Base-by-base conservation (phyloP, 2,113 vertebrate genomes). In the Nycticebus coucang region DNA sequence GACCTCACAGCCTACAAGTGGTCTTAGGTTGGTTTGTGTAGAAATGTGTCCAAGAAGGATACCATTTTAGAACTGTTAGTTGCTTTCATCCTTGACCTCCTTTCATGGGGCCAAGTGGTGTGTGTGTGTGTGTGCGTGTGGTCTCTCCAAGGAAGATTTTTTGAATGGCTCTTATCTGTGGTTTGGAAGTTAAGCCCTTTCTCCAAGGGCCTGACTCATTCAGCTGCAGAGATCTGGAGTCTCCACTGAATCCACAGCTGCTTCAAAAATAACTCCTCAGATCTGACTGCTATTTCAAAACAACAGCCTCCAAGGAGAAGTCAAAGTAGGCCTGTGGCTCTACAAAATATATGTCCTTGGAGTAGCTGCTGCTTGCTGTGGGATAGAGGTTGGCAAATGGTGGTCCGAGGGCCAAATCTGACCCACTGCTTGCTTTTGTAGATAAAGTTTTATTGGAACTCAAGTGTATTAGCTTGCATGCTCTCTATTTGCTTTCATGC, bases 211-310 rank as follows among this genome's bases (percentile, higher is more conserved):
- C 26, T 91, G 85, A 26, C 60, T 60, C 2, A 6, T 64, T 79
- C 71, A 50, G 60, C 35, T 1, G 2, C 18, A 14, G 72, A 59
- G 96, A 94, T 41, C 59, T 74, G 11, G 69, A 75, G 53, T 64
- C 41, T 41, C 66, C 66, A 24, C 60, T 28, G 66, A 91, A 69
- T 80, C 60, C 55, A 80, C 69, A 50, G 82, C 30, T 1, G 24
- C 62, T 94, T 88, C 69, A 88, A 26, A 96, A 91, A 95, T 79
- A 94, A 68, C 69, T 93, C 53, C 57, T 59, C 13, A 0, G 14
- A 37, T 26, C 33, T 95, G 77, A 57, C 7, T 53, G 77, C 62
- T n/a, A 6, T 64, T 96, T 74, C 94, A 93, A 93, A 96, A 93
- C 87, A 93, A 22, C 4, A 30, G 89, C 45, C 55, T 92, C 88